Percentiles rank a stretch among this genome's conserved stretches.
Evolutionary conservation across 2,797 vertebrate species (phyloP).

Genomic region (Spea hammondii): DNA sequence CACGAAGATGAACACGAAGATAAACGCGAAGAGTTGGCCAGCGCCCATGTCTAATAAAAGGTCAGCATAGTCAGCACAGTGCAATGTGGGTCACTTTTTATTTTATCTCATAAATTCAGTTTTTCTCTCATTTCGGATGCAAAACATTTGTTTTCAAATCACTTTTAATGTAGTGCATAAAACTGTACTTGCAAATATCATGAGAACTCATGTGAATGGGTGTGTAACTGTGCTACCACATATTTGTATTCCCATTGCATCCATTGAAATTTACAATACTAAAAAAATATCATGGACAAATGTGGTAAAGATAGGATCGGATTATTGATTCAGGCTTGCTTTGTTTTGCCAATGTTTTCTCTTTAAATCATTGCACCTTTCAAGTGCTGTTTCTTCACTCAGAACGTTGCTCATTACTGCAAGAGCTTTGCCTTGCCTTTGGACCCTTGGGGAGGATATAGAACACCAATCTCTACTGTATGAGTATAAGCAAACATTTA

Average conservation of each 20-base stretch:
- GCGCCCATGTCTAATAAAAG: too few relatives aligned
- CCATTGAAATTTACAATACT: background rate
- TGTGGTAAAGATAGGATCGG: background rate
- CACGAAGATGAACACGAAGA: too few relatives aligned
- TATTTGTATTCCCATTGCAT: background rate
- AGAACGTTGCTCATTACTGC: constrained; percentile 15
- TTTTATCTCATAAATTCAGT: too few relatives aligned
- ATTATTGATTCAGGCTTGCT: constrained; percentile 7
- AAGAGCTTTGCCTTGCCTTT: background rate
- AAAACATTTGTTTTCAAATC: too few relatives aligned
- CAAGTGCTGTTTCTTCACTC: background rate
- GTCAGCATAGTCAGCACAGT: too few relatives aligned
- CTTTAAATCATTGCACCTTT: constrained; percentile 25
- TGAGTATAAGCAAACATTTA: background rate
- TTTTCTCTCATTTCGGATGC: too few relatives aligned
- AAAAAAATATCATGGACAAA: background rate
- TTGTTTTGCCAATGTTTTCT: constrained; percentile 2
- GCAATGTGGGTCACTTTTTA: too few relatives aligned
- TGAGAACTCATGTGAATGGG: too few relatives aligned
- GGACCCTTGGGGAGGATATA: constrained; percentile 14
- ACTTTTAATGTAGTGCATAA: too few relatives aligned
- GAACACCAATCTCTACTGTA: background rate
- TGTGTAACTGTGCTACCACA: too few relatives aligned
- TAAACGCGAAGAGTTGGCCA: too few relatives aligned
- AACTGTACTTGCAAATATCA: too few relatives aligned